phyloP scores from a whole-genome alignment of 2,888 invertebrate species.

The Mechanitis messenoides region DNA sequence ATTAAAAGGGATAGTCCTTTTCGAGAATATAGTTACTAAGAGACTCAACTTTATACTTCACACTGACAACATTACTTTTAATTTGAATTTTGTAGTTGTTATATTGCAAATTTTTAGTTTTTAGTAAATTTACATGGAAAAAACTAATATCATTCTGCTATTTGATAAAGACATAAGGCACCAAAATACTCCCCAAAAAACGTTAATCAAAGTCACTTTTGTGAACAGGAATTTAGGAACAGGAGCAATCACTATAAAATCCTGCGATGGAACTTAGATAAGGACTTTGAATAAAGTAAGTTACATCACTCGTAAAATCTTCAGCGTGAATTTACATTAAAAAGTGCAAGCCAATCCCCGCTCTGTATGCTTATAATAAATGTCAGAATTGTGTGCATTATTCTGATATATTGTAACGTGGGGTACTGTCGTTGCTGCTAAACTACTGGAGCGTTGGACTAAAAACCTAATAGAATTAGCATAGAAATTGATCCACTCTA shows the following conservation, averaged over 20 bases:
- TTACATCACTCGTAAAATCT: slow-evolving; percentile 25
- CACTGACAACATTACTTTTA: no score
- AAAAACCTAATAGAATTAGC: slow-evolving; percentile 61
- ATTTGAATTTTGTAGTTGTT: no score
- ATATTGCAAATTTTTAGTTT: no score
- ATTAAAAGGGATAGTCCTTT: no score
- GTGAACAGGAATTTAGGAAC: slow-evolving; percentile 6
- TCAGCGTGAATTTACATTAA: slow-evolving; percentile 18
- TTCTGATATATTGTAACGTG: slow-evolving; percentile 17
- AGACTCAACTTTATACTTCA: no score
- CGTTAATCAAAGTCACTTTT: slow-evolving; percentile 2
- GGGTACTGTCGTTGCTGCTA: slow-evolving; percentile 17
- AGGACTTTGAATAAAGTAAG: slow-evolving; percentile 22
- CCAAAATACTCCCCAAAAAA: neutral
- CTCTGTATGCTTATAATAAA: slow-evolving; percentile 9
- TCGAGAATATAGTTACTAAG: no score
- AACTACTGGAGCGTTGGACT: slow-evolving; percentile 40
- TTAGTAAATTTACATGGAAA: neutral
- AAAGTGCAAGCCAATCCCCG: slow-evolving; percentile 8
- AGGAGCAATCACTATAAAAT: slow-evolving; percentile 25
- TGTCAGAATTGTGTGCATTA: slow-evolving; percentile 14
- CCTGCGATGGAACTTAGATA: slow-evolving; percentile 21
- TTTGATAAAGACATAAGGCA: neutral
- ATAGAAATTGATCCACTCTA: slow-evolving; percentile 57
- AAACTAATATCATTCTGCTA: neutral